phyloP scores from a whole-genome alignment of 2,888 invertebrate species.

The Drosophila kuntzei region DNA sequence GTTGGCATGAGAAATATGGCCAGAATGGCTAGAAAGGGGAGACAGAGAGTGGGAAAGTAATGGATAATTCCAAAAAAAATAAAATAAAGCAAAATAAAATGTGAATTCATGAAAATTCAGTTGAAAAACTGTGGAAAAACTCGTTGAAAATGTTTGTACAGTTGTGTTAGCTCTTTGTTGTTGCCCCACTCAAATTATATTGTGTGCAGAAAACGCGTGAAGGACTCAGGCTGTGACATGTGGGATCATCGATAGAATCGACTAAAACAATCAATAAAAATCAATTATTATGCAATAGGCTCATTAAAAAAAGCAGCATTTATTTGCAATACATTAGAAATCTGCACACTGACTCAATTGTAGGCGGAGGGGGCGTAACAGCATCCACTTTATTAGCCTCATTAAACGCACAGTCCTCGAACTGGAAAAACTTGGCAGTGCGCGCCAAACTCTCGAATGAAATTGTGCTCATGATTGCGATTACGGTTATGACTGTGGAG shows the following conservation, averaged over 20 bases:
- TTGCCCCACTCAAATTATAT: not conserved
- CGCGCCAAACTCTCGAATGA: conserved; percentile 64
- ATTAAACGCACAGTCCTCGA: conserved; percentile 62
- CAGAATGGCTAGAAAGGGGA: not conserved
- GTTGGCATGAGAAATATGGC: conserved; percentile 41
- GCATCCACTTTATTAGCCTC: conserved; percentile 67
- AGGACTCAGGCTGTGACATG: conserved; percentile 8
- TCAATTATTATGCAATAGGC: conserved; percentile 69
- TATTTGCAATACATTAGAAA: too few relatives aligned
- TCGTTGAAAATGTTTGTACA: conserved; percentile 4
- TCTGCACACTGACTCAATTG: not conserved
- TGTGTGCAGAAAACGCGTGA: not conserved
- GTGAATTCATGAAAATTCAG: conserved; percentile 31
- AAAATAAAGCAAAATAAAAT: conserved; percentile 4
- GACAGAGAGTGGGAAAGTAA: not conserved
- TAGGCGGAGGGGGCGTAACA: conserved; percentile 8
- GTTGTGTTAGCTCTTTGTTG: not conserved
- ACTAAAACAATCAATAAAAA: conserved; percentile 52
- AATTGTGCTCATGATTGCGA: conserved; percentile 78
- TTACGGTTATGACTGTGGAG: conserved; percentile 70
- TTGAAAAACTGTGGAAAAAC: conserved; percentile 5
- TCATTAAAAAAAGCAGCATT: conserved; percentile 31
- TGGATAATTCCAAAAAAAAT: not conserved
- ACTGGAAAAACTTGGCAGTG: conserved; percentile 39
- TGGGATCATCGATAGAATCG: conserved; percentile 2